Percentiles rank a stretch among this genome's conserved stretches.
phyloP scores from a whole-genome alignment of 2,888 invertebrate species.

The Chrysina gloriosa region DNA sequence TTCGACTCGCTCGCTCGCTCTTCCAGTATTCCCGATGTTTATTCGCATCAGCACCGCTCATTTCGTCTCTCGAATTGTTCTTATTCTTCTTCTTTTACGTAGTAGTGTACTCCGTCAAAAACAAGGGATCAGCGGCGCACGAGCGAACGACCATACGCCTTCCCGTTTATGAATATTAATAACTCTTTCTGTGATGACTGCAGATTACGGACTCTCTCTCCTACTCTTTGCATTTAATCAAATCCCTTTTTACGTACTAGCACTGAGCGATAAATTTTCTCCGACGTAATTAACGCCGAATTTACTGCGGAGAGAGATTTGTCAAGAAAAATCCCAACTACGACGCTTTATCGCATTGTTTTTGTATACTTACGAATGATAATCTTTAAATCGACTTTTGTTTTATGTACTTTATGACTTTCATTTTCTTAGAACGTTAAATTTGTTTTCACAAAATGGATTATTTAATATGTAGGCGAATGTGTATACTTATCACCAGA shows the following conservation, averaged over 20 bases:
- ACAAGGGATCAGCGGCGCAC: slow-evolving; percentile 40
- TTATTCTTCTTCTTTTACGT: slow-evolving; percentile 36
- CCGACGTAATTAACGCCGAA: slow-evolving; percentile 27
- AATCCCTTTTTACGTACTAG: slow-evolving; percentile 32
- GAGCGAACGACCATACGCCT: slow-evolving; percentile 54
- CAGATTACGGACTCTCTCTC: slow-evolving; percentile 32
- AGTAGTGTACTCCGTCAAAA: slow-evolving; percentile 19
- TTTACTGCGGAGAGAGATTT: slow-evolving; percentile 17
- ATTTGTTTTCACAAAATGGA: too few species aligned
- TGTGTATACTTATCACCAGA: too few species aligned
- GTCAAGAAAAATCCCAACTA: slow-evolving; percentile 19
- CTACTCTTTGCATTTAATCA: slow-evolving; percentile 36
- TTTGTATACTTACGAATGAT: not conserved
- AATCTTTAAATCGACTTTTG: too few species aligned
- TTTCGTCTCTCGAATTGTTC: slow-evolving; percentile 29
- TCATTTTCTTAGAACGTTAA: too few species aligned
- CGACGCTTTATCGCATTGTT: slow-evolving; percentile 1
- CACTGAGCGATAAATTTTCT: slow-evolving; percentile 26
- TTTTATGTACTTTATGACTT: too few species aligned
- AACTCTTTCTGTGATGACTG: slow-evolving; percentile 51
- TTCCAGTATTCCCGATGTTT: slow-evolving; percentile 25
- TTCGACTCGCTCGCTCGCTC: slow-evolving; percentile 22
- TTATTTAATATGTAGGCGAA: too few species aligned
- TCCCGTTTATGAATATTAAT: slow-evolving; percentile 63
- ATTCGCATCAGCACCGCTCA: slow-evolving; percentile 22